Base-by-base conservation (phyloP, 2,797 vertebrate genomes). In the Acestrorhynchus altus region DNA sequence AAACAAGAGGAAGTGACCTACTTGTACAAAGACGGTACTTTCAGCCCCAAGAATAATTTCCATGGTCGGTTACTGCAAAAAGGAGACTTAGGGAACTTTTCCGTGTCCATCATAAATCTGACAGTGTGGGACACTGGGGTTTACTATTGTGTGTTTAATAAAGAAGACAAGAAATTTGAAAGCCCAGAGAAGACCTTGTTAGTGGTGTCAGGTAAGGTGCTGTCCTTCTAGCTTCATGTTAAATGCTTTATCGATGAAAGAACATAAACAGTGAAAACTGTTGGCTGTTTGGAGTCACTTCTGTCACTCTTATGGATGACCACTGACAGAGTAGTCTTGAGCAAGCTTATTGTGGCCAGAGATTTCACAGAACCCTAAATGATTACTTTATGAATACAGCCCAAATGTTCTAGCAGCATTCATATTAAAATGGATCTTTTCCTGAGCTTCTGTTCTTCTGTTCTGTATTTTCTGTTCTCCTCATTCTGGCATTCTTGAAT, bases 161-260 rank as follows among this genome's bases (percentile, higher is more conserved):
- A 42, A 9, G 0, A 0, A 1, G 16, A 77, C 0, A 0, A 0
- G 3, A 0, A 10, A 2, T 63, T 16, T 18, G 0, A 0, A 11
- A 63, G 74, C 35, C 0, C 6, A 2, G 0, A 39, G 8, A 42
- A 24, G 39, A 22, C 15, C 44, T 9, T 70, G 56, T 22, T 35
- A 16, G 8, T 52, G 0, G 44, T 61, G 31, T 7, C 65, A 42
- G 31, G 75, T 77, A 44, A 77, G 16, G 4, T 35, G 5, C 28
- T 42, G 11, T 65, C 13, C 8, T 4, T 10, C 31, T 42, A 10
- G n/a, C 18, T 61, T n/a, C n/a, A n/a, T 7, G 7, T 9, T 1
- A 18, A 47, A 1, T 4, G 18, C 1, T 4, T 49, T 12, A 46
- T 15, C 12, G 44, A 46, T 52, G 4, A 52, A 52, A 52, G 20